These are phyloP conservation scores for Eurytoma californica DNA, from an alignment of 2,888 invertebrate genomes.

Conservation along the genomic window DNA sequence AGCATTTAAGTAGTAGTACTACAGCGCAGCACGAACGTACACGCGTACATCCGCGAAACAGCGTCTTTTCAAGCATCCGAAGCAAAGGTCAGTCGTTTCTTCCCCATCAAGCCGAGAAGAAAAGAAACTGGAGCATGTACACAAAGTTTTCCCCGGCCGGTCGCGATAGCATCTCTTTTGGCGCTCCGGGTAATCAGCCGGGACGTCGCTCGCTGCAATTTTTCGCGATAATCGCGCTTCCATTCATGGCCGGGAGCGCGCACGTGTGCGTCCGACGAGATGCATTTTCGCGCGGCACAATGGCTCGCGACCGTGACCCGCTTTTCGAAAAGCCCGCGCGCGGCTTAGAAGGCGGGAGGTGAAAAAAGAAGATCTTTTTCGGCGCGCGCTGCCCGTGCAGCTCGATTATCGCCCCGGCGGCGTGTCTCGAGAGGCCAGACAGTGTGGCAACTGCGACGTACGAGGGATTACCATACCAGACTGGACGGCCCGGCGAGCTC, in stretches of 20 bases:
- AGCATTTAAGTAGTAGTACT: no score
- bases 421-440: constrained; percentile 44
- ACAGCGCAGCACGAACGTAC: no score
- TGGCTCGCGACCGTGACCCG: constrained; percentile 50
- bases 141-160: neutral
- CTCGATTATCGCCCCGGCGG: constrained; percentile 55
- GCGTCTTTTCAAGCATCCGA: neutral
- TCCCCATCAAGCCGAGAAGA: neutral
- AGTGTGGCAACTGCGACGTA: constrained; percentile 52
- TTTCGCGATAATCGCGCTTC: constrained; percentile 4
- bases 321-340: constrained; percentile 7
- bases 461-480: constrained; percentile 59
- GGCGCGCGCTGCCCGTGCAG: constrained; percentile 21
- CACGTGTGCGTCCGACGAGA: neutral
- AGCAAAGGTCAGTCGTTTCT: constrained; percentile 1
- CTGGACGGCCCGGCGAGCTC: constrained; percentile 54
- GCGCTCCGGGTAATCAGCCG: neutral
- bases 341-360: neutral
- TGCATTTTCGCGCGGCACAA: constrained; percentile 29
- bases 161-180: constrained; percentile 13
- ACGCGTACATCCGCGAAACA: no score
- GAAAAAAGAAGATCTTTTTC: constrained; percentile 47
- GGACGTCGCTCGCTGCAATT: constrained; percentile 10
- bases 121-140: constrained; percentile 17
- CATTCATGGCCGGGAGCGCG: neutral